Conservation (phyloP, 1,140 invertebrate genomes). For the Eulimnadia texana region DNA sequence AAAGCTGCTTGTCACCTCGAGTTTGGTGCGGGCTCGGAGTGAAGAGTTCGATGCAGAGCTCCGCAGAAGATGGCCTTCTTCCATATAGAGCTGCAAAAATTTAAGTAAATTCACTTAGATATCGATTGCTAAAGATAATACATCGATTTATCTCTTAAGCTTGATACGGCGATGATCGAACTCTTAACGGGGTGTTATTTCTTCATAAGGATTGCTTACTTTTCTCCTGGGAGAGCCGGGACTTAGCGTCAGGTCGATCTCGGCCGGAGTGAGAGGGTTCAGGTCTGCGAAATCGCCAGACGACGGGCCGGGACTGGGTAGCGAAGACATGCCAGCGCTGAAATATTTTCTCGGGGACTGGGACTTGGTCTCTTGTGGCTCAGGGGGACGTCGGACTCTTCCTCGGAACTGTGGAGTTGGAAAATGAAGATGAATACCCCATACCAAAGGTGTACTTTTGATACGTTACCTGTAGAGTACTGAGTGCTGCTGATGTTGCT, state of each 20-base stretch:
- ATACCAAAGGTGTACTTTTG: no score
- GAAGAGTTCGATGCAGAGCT: slow-evolving; percentile 15
- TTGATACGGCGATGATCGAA: no score
- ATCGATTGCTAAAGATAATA: not conserved
- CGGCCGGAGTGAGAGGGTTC: not conserved
- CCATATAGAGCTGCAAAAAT: not conserved
- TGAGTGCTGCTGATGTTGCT: slow-evolving; percentile 1
- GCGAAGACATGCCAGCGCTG: not conserved
- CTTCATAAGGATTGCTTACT: no score
- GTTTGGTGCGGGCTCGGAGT: slow-evolving; percentile 19
- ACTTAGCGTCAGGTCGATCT: slow-evolving; percentile 9
- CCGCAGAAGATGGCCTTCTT: slow-evolving; percentile 13
- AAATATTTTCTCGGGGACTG: slow-evolving; percentile 4
- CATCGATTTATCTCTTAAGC: no score
- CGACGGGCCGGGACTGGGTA: not conserved
- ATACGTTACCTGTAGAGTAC: slow-evolving; percentile 9
- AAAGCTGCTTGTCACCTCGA: slow-evolving; percentile 20
- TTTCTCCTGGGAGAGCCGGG: slow-evolving; percentile 12
- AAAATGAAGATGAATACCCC: no score
- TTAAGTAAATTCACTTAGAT: not conserved
- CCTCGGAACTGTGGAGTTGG: not conserved
- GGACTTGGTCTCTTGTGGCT: slow-evolving; percentile 7
- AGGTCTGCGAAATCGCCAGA: not conserved
- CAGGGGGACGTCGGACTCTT: not conserved
- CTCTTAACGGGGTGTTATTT: no score